Evolutionary conservation across 2,113 vertebrate species (phyloP), one percentile per base, ranked within the genome.

Genomic region (Sebastes schlegelii): DNA sequence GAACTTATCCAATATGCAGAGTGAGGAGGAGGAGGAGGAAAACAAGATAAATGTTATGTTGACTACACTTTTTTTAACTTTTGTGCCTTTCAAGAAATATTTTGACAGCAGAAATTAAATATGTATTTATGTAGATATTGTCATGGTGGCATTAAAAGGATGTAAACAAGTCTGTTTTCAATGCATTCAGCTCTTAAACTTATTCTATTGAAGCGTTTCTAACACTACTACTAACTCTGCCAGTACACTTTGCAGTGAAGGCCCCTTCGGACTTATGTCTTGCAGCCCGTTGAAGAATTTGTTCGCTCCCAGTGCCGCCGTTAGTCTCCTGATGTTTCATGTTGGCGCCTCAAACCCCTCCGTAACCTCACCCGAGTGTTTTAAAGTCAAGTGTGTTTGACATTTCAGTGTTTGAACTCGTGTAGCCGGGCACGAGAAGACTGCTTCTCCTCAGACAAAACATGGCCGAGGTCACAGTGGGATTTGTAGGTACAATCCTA

Each of bases 371-470:
- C 10, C 21, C 1, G 3, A 42, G 68, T 64, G 43, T 76, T 88
- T 86, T 71, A 83, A 85, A 88, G 74, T 79, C 68, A 84, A 89
- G 61, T 72, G 17, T 90, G 88, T 92, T 89, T 93, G 88, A 91
- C 89, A 85, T 89, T 80, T 77, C 45, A 34, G 45, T 51, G 77
- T 85, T 77, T 78, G 43, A 88, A 83, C 64, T 69, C 49, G 8
- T 86, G 91, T 92, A 79, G 21, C 51, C 48, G 40, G 7, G 57
- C 45, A 70, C 61, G 63, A 23, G 73, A 77, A 16, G 48, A 7
- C 62, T 45, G 75, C 49, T 91, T 34, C 70, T 61, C 34, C 10
- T 72, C 46, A 62, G 65, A 80, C 55, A 67, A 57, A 68, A 84
- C 87, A 85, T 40, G 64, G 21, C 63, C 5, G 17, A 19, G 34